Conservation (phyloP, 2,888 invertebrate species). For the Kuschelorhynchus macadamiae region DNA sequence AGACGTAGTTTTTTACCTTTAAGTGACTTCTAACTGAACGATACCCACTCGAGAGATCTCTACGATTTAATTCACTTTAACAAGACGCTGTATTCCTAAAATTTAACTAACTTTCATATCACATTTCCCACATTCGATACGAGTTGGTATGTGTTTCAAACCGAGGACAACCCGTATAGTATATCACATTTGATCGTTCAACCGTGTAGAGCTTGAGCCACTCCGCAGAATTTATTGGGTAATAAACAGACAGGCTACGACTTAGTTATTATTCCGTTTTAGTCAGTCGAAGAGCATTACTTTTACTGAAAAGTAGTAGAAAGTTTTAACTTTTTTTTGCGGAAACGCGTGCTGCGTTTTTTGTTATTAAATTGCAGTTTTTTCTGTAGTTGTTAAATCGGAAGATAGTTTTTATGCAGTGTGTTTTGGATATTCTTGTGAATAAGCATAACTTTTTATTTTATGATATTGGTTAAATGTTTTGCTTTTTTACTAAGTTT, state of each 20-base stretch:
- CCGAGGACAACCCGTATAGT: constrained; percentile 36
- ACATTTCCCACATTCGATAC: too few species aligned
- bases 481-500: too few species aligned
- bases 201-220: constrained; percentile 36
- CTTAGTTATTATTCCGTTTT: constrained; percentile 14
- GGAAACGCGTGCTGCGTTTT: not conserved
- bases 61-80: too few species aligned
- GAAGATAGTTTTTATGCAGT: too few species aligned
- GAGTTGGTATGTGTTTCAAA: not conserved
- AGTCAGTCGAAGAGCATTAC: constrained; percentile 30
- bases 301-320: constrained; percentile 33
- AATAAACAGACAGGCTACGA: constrained; percentile 35
- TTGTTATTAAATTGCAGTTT: too few species aligned
- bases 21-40: too few species aligned
- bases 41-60: too few species aligned
- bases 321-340: constrained; percentile 12
- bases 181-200: constrained; percentile 38
- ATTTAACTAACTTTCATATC: too few species aligned
- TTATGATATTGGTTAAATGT: too few species aligned
- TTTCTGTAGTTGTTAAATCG: too few species aligned
- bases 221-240: constrained; percentile 39
- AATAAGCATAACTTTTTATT: too few species aligned
- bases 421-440: not conserved
- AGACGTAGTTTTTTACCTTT: too few species aligned
- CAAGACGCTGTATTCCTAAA: not conserved